Evolutionary conservation across 2,888 invertebrate species (phyloP), one percentile per base, ranked within the genome.

Genomic region (Ernsta delagoae): DNA sequence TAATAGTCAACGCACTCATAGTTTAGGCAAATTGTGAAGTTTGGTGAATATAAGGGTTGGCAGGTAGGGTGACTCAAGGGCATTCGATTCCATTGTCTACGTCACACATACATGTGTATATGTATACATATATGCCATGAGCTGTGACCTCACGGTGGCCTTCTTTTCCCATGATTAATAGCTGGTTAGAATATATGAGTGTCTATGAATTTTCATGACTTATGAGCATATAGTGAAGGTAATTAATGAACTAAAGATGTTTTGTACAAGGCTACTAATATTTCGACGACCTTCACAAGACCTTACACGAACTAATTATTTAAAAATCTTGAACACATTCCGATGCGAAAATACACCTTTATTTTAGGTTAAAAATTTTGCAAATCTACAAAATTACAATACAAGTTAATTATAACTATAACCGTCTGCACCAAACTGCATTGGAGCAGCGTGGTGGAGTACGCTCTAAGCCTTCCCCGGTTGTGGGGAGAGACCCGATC

Each of bases 1-100:
- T 24, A 77, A 77, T 77, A 81, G 78, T 83, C 5, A 48, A 48
- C 48, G 48, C 12, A 48, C 85, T 83, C 83, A 82, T 84, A 84
- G 84, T 87, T 86, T 78, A 87, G 82, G 79, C 85, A 86, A 87
- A 87, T 87, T 81, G 79, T 77, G 77, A 78, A 84, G 85, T 86
- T 85, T 84, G 82, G 77, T 77, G 83, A 75, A 74, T 82, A 78
- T 78, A 78, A 77, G 75, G 78, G 78, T 34, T 53, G 59, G 34
- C 53, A 56, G 48, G 39, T 39, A 43, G 59, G 69, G 59, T 8
- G 48, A 9, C 53, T 31, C 50, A 53, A 43, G 59, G 54, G 53
- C 53, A 43, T 70, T 64, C 56, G 50, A 70, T 63, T 63, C 60
- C 24, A 57, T 57, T 3, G 31, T 5, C 36, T 39, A 39, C 5